Evolutionary conservation across 2,888 invertebrate genomes (phyloP).

Genomic region (Cosmorhoe ocellata): DNA sequence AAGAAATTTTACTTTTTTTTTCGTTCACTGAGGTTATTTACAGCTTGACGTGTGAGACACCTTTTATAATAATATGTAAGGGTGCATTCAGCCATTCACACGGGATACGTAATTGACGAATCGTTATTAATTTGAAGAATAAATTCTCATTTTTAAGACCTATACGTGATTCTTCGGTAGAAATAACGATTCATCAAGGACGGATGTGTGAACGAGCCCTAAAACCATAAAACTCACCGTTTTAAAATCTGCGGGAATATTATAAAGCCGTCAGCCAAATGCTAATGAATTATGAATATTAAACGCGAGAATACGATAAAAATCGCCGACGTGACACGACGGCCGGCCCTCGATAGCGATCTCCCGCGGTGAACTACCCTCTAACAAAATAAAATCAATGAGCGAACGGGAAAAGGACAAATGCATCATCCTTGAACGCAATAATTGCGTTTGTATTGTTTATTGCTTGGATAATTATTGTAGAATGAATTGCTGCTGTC

Average conservation of each 20-base stretch:
- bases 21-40: too few relatives aligned
- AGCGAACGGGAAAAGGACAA: constrained; percentile 14
- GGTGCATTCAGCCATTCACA: too few relatives aligned
- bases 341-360: constrained; percentile 57
- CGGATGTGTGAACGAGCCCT: too few relatives aligned
- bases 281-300: constrained; percentile 74
- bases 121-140: too few relatives aligned
- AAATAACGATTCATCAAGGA: too few relatives aligned
- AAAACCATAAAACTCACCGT: background rate
- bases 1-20: too few relatives aligned
- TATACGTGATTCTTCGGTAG: too few relatives aligned
- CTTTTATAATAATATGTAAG: too few relatives aligned
- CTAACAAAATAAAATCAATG: constrained; percentile 17
- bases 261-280: constrained; percentile 32
- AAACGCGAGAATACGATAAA: constrained; percentile 54
- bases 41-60: too few relatives aligned
- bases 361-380: constrained; percentile 41
- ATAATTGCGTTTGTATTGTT: background rate
- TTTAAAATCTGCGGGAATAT: constrained; percentile 13
- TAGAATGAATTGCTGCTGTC: too few relatives aligned
- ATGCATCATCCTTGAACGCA: constrained; percentile 1
- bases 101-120: too few relatives aligned
- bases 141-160: too few relatives aligned
- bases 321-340: constrained; percentile 58
- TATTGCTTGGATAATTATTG: background rate